These are phyloP conservation scores for Neodiprion fabricii DNA, from an alignment of 1,140 invertebrate species.

Conservation along the genomic window DNA sequence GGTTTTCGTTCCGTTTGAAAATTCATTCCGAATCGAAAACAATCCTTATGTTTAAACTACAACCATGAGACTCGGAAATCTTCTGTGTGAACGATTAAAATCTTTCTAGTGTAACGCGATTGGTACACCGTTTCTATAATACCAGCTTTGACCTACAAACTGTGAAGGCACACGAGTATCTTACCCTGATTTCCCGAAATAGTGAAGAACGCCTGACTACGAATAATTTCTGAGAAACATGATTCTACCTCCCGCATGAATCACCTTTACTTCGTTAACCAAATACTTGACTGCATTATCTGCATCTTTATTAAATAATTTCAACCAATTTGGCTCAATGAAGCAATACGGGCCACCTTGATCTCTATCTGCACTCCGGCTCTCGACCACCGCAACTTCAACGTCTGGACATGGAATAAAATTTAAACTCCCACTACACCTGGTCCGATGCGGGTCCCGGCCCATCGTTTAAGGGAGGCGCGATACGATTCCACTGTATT, in stretches of 20 bases:
- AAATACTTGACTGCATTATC: background rate
- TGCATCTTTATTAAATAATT: background rate
- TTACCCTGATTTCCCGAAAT: too few species aligned
- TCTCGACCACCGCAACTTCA: background rate
- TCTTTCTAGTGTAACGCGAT: background rate
- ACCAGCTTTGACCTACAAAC: background rate
- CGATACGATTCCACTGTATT: too few species aligned
- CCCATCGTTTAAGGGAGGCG: too few species aligned
- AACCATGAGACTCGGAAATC: too few species aligned
- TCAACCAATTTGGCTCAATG: background rate
- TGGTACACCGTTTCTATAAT: background rate
- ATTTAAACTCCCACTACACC: background rate
- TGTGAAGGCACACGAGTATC: too few species aligned
- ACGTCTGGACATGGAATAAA: background rate
- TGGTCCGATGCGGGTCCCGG: too few species aligned
- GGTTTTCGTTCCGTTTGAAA: too few species aligned
- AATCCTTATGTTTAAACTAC: too few species aligned
- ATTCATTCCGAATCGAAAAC: too few species aligned
- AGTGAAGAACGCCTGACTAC: too few species aligned
- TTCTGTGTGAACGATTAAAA: too few species aligned
- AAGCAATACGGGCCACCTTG: constrained; percentile 4
- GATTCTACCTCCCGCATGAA: background rate
- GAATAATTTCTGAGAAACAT: background rate
- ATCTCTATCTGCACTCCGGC: background rate
- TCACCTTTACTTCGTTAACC: background rate